Evolutionary conservation across 2,888 invertebrate species (phyloP), one percentile per base, ranked within the genome.

Genomic region (Agrochola macilenta): DNA sequence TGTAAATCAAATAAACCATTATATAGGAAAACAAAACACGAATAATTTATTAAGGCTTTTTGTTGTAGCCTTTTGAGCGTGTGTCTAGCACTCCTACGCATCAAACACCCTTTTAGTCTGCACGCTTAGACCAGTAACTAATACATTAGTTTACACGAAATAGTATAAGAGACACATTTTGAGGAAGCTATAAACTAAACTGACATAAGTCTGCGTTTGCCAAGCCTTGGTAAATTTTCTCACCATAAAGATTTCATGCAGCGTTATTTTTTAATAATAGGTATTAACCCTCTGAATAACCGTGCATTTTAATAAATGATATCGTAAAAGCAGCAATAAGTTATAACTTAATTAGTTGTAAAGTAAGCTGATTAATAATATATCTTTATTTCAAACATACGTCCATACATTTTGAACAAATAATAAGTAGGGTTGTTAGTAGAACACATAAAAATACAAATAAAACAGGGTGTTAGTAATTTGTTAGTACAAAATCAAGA

Each of bases 301-400:
- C 11, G n/a, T 23, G 2, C 5, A 23, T 65, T 78, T 78, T 43
- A 14, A 26, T 30, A 14, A 58, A 60, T 52, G 0, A n/a, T 23
- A 43, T 46, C 14, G 11, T 49, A 39, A 35, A 49, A 70, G 11
- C 61, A 49, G 35, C 35, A 20, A 26, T 12, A 30, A 60, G 9
- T 65, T 17, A 52, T 52, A 9, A 35, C 43, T 58, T 76, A 30
- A 64, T 75, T 73, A 81, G 52, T 66, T 46, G 64, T 52, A 71
- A 69, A 63, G 43, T 86, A 64, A 74, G 14, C 30, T 64, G 68
- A 75, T 74, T 52, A 54, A 65, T 68, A n/a, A n/a, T n/a, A n/a
- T n/a, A n/a, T n/a, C n/a, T n/a, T n/a, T n/a, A n/a, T n/a, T n/a
- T n/a, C n/a, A n/a, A n/a, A n/a, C n/a, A n/a, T n/a, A n/a, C n/a